A percentile compares a stretch with the other conserved stretches of the same genome.
Conservation (phyloP, 2,797 vertebrate genomes). For the Gallinago nigripennis region DNA sequence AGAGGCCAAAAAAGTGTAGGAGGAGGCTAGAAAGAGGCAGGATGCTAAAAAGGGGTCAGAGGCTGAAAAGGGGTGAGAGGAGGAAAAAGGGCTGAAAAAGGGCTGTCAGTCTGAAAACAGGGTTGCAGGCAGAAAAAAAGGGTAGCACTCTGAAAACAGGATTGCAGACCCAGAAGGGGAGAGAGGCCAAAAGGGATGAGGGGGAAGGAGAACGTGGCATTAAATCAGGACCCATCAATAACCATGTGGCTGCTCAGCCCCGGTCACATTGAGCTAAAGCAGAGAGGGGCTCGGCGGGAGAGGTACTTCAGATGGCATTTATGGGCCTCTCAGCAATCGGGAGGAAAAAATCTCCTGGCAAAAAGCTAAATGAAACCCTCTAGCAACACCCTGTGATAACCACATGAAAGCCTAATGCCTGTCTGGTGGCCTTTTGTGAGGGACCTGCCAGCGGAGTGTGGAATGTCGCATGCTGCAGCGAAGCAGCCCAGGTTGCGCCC, state of each 20-base stretch:
- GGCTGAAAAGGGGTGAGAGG: not conserved
- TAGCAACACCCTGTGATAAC: constrained; percentile 15
- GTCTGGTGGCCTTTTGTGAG: not conserved
- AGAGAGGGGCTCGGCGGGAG: not conserved
- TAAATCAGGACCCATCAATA: not conserved
- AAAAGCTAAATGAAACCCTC: not conserved
- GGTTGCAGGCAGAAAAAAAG: not conserved
- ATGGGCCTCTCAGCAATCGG: not conserved
- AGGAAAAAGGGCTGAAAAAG: not conserved
- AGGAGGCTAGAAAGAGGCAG: too few species aligned
- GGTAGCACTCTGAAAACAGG: not conserved
- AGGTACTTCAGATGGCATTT: not conserved
- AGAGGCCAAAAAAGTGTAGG: not conserved
- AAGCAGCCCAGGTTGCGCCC: not conserved
- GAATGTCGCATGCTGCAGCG: constrained; percentile 4
- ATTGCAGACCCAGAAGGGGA: not conserved
- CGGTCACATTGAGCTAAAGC: not conserved
- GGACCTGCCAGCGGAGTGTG: not conserved
- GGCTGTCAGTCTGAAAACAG: not conserved
- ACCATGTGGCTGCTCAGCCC: not conserved
- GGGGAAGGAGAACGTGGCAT: not conserved
- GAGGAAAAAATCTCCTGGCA: not conserved
- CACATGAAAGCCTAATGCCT: constrained; percentile 30
- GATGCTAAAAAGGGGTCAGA: not conserved
- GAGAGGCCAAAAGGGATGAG: not conserved